phyloP scores from a whole-genome alignment of 2,113 vertebrate genomes.

The Drymodes brunneopygia region DNA sequence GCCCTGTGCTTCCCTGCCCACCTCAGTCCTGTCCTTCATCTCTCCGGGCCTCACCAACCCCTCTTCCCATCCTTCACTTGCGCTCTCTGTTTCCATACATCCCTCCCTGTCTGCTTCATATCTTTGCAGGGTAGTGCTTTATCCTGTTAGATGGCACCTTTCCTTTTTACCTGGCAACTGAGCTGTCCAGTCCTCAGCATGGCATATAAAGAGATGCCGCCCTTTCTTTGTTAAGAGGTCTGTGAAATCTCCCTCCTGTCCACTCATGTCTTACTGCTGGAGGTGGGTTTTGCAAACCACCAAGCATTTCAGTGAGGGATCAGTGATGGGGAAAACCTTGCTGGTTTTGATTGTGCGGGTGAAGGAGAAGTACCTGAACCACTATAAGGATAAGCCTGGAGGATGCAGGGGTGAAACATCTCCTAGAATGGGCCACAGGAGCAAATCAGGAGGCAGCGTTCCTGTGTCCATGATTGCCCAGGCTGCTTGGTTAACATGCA shows the following conservation, averaged over 20 bases:
- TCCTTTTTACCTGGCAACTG: background rate
- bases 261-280: background rate
- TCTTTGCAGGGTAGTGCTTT: background rate
- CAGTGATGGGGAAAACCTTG: background rate
- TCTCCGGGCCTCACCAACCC: background rate
- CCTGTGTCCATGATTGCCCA: background rate
- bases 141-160: background rate
- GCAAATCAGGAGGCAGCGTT: background rate
- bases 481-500: background rate
- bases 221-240: background rate
- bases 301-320: background rate
- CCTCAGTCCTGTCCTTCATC: background rate
- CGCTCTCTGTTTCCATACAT: accelerated
- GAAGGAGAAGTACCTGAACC: background rate
- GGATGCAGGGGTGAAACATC: background rate
- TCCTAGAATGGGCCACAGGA: accelerated
- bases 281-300: background rate
- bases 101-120: background rate
- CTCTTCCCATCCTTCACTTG: background rate
- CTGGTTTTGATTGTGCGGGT: background rate
- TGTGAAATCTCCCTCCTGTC: background rate
- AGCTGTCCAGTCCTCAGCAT: background rate
- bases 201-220: background rate
- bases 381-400: background rate
- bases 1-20: background rate